These are phyloP conservation scores for Macrophya alboannulata DNA, from an alignment of 2,888 invertebrate genomes.

Conservation along the genomic window DNA sequence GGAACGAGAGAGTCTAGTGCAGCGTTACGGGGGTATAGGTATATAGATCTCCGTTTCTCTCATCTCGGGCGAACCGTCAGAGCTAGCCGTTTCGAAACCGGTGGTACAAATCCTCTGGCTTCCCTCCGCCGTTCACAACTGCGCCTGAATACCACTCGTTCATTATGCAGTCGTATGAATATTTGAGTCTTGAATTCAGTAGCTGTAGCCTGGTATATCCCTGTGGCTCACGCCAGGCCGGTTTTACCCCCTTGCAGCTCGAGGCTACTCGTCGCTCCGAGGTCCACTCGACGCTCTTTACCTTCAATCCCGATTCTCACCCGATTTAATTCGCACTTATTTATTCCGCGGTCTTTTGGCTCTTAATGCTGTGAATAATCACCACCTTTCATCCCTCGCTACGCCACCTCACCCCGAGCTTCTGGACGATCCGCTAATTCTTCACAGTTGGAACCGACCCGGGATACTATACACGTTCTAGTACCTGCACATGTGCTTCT, in stretches of 20 bases:
- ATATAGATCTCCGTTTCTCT: slow-evolving; percentile 63
- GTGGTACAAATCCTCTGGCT: slow-evolving; percentile 56
- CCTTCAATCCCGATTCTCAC: slow-evolving; percentile 17
- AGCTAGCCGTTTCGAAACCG: slow-evolving; percentile 46
- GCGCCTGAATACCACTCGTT: slow-evolving; percentile 66
- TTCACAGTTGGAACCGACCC: neutral
- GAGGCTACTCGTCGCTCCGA: slow-evolving; percentile 22
- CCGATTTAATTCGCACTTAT: slow-evolving; percentile 21
- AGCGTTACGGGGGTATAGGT: neutral
- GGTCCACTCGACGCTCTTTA: slow-evolving; percentile 33
- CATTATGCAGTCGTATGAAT: slow-evolving; percentile 73
- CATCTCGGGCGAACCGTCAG: slow-evolving; percentile 52
- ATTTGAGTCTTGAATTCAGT: slow-evolving; percentile 68
- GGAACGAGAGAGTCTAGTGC: neutral
- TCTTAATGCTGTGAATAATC: slow-evolving; percentile 12
- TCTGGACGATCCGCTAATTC: neutral
- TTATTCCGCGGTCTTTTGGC: slow-evolving; percentile 18
- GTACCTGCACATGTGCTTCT: neutral
- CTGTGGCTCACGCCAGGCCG: slow-evolving; percentile 18
- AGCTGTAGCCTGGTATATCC: slow-evolving; percentile 54
- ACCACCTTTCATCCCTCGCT: neutral
- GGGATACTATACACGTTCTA: neutral
- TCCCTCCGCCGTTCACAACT: slow-evolving; percentile 45
- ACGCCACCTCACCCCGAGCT: neutral
- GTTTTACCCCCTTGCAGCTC: neutral